Conservation (phyloP, 2,797 vertebrate genomes). For the Tapirus indicus region DNA sequence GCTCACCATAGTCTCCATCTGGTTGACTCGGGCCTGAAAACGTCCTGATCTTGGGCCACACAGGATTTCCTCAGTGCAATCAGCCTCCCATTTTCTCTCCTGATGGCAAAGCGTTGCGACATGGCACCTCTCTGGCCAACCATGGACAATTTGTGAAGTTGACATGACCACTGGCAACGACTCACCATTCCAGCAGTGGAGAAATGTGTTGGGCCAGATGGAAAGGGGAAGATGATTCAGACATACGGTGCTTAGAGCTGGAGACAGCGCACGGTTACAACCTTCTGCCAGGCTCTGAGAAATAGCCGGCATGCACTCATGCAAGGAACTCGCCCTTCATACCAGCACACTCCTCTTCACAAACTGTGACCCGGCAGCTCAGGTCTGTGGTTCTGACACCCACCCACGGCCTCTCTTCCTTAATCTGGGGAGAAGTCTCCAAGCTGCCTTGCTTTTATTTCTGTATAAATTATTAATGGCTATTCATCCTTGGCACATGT, state of each 20-base stretch:
- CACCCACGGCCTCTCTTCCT: slow-evolving; percentile 59
- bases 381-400: slow-evolving; percentile 26
- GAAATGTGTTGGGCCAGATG: rapidly evolving
- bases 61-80: neutral
- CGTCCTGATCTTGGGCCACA: neutral
- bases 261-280: neutral
- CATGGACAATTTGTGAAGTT: neutral
- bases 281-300: neutral
- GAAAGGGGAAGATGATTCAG: neutral
- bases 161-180: rapidly evolving
- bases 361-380: neutral
- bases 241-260: rapidly evolving
- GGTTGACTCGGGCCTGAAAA: rapidly evolving
- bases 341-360: neutral
- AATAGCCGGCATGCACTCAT: neutral
- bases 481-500: slow-evolving; percentile 61
- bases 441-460: slow-evolving; percentile 67
- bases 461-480: slow-evolving; percentile 74
- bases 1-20: neutral
- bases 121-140: neutral
- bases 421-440: neutral
- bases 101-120: neutral
- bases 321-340: slow-evolving; percentile 15
- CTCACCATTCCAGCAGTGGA: neutral
- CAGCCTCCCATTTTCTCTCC: neutral